A percentile compares a stretch with the other conserved stretches of the same genome.
Evolutionary conservation across 2,113 vertebrate species (phyloP).

Genomic region (Colinus virginianus): DNA sequence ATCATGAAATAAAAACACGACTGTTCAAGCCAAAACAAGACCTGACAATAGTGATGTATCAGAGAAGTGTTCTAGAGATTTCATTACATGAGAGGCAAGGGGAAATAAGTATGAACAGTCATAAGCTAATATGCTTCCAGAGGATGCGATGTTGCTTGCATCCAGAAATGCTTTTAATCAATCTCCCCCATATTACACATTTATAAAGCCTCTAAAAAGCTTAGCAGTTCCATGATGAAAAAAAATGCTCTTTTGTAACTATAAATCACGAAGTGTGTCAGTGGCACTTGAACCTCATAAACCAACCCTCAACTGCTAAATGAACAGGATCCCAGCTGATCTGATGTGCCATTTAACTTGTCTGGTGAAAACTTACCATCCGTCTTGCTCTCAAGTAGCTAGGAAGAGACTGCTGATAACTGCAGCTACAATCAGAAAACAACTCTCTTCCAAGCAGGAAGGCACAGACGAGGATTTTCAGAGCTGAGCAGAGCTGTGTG

Average conservation of each 20-base stretch:
- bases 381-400: background rate
- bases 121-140: background rate
- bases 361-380: constrained; percentile 11
- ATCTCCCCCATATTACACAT: background rate
- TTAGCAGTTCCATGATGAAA: background rate
- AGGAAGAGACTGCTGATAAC: background rate
- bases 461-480: accelerated
- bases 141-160: background rate
- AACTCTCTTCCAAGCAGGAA: background rate
- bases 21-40: background rate
- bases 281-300: background rate
- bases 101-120: background rate
- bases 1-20: background rate
- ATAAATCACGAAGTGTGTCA: background rate
- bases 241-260: background rate
- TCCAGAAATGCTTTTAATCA: background rate
- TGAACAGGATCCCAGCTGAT: background rate
- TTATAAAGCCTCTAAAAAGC: background rate
- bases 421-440: background rate
- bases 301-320: background rate
- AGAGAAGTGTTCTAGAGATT: background rate
- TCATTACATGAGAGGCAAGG: background rate
- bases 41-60: background rate
- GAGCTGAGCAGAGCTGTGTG: background rate
- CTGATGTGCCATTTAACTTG: background rate